These are phyloP conservation scores for Embidobia sp. DNA, from an alignment of 2,888 invertebrate species.

Conservation along the genomic window DNA sequence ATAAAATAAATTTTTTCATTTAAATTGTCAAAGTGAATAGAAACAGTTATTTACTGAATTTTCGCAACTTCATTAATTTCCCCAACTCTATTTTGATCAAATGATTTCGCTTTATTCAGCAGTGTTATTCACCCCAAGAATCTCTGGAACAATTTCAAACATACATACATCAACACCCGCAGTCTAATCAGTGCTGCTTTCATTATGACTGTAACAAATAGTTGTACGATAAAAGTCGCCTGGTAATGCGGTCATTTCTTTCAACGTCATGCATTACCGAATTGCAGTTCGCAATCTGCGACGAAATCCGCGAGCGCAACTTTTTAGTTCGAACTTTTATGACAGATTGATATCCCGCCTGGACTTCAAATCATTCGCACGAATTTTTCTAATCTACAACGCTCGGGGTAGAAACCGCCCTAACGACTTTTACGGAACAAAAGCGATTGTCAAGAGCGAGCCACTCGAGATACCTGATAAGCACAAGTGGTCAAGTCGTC, in stretches of 20 bases:
- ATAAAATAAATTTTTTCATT: no score
- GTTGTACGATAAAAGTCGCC: constrained; percentile 3
- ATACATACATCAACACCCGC: constrained; percentile 1
- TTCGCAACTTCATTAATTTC: no score
- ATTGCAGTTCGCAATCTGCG: no score
- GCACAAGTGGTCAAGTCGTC: constrained; percentile 35
- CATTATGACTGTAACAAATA: constrained; percentile 4
- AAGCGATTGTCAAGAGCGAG: constrained; percentile 19
- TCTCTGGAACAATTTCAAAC: neutral
- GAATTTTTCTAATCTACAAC: constrained; percentile 32
- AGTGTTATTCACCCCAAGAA: constrained; percentile 1
- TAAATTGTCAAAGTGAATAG: no score
- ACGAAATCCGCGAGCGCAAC: no score
- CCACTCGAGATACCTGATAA: constrained; percentile 48
- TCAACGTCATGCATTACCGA: no score
- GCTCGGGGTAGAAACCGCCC: neutral
- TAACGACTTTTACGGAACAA: constrained; percentile 20
- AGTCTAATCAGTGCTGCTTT: neutral
- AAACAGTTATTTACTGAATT: no score
- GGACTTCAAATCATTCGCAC: constrained; percentile 12
- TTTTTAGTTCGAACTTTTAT: constrained; percentile 41
- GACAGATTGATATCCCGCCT: constrained; percentile 30
- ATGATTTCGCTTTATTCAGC: no score
- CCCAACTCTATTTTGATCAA: no score
- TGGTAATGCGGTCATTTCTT: constrained; percentile 2